Conservation (phyloP, 2,888 invertebrate genomes). For the Luperina testacea region DNA sequence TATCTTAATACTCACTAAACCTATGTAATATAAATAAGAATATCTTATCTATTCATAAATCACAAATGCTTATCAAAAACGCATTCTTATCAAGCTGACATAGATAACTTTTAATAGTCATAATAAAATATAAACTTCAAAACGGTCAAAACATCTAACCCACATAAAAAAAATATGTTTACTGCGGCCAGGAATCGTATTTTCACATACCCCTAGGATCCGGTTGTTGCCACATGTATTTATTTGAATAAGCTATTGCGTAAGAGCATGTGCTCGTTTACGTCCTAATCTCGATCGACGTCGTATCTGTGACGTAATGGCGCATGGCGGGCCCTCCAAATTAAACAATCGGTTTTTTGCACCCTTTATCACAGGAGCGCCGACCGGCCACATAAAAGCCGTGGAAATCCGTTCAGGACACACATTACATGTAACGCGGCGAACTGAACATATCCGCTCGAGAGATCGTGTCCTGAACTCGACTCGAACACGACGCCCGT, state of each 20-base stretch:
- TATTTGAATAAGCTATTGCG: conserved; percentile 86
- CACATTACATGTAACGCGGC: conserved; percentile 87
- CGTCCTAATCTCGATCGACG: conserved; percentile 83
- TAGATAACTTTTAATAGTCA: conserved; percentile 10
- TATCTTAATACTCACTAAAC: conserved; percentile 17
- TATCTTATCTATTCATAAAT: conserved; percentile 17
- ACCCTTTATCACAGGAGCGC: conserved; percentile 88
- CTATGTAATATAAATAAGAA: conserved; percentile 4
- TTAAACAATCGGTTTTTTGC: conserved; percentile 89
- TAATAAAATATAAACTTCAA: conserved; percentile 11
- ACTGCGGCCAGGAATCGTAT: conserved; percentile 66
- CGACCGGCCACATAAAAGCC: conserved; percentile 87
- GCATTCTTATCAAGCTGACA: conserved; percentile 27
- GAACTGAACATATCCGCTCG: conserved; percentile 84
- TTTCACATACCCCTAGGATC: conserved; percentile 86
- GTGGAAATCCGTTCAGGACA: conserved; percentile 88
- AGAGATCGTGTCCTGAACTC: conserved; percentile 76
- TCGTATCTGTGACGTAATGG: conserved; percentile 85
- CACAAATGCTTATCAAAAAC: conserved; percentile 31
- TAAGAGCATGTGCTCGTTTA: conserved; percentile 83
- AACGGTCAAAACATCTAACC: background rate
- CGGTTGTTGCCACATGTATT: conserved; percentile 86
- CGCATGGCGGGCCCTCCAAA: conserved; percentile 80
- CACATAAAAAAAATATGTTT: conserved; percentile 33
- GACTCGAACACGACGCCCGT: conserved; percentile 62